Percentiles rank a stretch among this genome's conserved stretches.
Conservation (phyloP, 2,797 vertebrate genomes). For the Harpagifer antarcticus region DNA sequence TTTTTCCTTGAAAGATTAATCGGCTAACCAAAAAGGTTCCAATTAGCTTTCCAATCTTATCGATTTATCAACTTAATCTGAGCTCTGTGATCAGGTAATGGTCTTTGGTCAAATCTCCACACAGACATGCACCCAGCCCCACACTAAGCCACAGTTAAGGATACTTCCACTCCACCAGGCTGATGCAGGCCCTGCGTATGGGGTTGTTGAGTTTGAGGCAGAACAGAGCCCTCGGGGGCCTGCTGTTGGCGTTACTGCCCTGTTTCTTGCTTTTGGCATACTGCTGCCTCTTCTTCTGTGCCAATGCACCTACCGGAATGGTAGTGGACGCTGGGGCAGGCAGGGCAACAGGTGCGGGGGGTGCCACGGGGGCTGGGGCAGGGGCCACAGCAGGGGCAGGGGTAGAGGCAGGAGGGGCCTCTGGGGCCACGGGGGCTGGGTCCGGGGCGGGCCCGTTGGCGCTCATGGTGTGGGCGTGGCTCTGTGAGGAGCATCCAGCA, state of each 20-base stretch:
- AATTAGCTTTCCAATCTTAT: neutral
- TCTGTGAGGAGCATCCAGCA: constrained; percentile 91
- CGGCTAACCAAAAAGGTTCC: neutral
- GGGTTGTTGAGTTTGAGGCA: constrained; percentile 99
- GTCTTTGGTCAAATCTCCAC: constrained; percentile 7
- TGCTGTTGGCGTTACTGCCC: constrained; percentile 94
- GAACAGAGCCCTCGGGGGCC: constrained; percentile 96
- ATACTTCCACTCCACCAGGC: constrained; percentile 99
- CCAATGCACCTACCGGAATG: constrained; percentile 93
- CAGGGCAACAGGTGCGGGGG: constrained; percentile 67
- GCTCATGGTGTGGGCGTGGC: constrained; percentile 97
- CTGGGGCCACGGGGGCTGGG: constrained; percentile 82
- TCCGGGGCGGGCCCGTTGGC: constrained; percentile 87
- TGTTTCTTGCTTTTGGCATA: constrained; percentile 99
- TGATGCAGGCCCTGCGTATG: constrained; percentile 99
- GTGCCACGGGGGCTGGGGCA: constrained; percentile 84
- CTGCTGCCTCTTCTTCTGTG: constrained; percentile 99
- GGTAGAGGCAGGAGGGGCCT: constrained; percentile 77
- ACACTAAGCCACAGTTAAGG: constrained; percentile 82
- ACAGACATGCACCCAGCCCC: neutral
- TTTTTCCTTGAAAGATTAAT: neutral
- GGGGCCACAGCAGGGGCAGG: constrained; percentile 83
- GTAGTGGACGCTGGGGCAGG: constrained; percentile 79
- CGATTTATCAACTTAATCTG: neutral
- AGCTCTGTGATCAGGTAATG: neutral